Percentiles rank a stretch among this genome's conserved stretches.
Evolutionary conservation across 2,797 vertebrate genomes (phyloP).

Genomic region (Psittacula echo): DNA sequence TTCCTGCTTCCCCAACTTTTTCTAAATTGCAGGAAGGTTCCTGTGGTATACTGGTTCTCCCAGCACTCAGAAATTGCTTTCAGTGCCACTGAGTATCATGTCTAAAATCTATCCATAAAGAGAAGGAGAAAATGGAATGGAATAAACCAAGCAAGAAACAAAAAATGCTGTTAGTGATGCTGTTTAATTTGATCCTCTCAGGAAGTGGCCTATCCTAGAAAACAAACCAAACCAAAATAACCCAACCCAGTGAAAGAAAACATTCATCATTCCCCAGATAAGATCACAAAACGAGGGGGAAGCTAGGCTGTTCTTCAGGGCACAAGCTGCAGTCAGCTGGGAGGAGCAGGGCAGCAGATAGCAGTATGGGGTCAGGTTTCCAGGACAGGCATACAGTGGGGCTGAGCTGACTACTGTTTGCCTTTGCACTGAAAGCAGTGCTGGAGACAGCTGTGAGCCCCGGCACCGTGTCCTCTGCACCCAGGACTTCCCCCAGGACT

Average conservation of each 20-base stretch:
- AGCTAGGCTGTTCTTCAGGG: neutral
- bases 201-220: neutral
- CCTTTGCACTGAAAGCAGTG: neutral
- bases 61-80: neutral
- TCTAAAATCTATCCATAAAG: constrained; percentile 47
- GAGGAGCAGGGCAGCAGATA: neutral
- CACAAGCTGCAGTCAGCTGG: neutral
- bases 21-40: neutral
- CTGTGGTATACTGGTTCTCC: constrained; percentile 13
- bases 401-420: fast-evolving
- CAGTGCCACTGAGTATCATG: neutral
- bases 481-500: neutral
- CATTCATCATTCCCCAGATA: neutral
- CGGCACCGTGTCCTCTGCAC: neutral
- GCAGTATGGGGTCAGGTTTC: neutral
- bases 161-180: constrained; percentile 9
- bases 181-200: constrained; percentile 10
- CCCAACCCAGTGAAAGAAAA: neutral
- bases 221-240: constrained; percentile 22
- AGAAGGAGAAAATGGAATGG: constrained; percentile 20
- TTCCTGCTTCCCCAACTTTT: neutral
- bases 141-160: neutral
- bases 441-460: neutral
- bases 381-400: fast-evolving
- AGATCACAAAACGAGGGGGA: neutral